Conservation (phyloP, 2,888 invertebrate species). For the Pachydiplax longipennis region DNA sequence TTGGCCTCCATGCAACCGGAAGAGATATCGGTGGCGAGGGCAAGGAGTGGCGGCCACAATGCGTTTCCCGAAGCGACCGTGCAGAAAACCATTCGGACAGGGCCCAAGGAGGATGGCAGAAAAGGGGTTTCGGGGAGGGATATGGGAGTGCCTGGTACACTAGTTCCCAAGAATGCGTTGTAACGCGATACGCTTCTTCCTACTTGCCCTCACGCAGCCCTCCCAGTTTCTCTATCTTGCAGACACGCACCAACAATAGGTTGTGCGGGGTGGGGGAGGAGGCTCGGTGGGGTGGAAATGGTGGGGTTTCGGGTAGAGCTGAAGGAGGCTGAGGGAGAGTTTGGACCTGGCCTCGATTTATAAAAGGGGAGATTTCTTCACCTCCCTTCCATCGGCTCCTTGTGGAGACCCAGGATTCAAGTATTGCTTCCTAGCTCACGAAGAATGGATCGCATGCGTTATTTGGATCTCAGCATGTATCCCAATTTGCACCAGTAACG, state of each 20-base stretch:
- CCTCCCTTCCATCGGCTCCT: too few relatives aligned
- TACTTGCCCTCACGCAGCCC: conserved; percentile 20
- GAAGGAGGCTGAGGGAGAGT: not conserved
- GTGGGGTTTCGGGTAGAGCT: not conserved
- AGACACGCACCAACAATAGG: conserved; percentile 17
- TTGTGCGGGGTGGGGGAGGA: not conserved
- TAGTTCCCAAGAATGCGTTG: conserved; percentile 19
- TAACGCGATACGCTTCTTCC: conserved; percentile 39
- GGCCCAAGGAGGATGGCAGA: not conserved
- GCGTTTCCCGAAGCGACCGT: conserved; percentile 26
- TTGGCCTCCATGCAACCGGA: conserved; percentile 29
- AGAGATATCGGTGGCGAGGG: not conserved
- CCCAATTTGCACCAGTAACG: too few relatives aligned
- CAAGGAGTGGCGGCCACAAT: not conserved
- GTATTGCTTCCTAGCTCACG: too few relatives aligned
- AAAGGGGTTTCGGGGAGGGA: conserved; percentile 16
- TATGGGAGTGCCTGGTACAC: conserved; percentile 7
- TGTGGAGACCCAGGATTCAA: too few relatives aligned
- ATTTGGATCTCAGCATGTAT: too few relatives aligned
- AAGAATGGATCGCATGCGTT: too few relatives aligned
- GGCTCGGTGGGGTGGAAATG: not conserved
- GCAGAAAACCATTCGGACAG: conserved; percentile 42
- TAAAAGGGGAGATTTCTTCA: not conserved
- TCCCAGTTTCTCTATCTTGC: not conserved
- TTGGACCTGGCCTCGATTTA: not conserved